These are phyloP conservation scores for Belgica antarctica DNA, from an alignment of 2,888 invertebrate species.

Conservation along the genomic window DNA sequence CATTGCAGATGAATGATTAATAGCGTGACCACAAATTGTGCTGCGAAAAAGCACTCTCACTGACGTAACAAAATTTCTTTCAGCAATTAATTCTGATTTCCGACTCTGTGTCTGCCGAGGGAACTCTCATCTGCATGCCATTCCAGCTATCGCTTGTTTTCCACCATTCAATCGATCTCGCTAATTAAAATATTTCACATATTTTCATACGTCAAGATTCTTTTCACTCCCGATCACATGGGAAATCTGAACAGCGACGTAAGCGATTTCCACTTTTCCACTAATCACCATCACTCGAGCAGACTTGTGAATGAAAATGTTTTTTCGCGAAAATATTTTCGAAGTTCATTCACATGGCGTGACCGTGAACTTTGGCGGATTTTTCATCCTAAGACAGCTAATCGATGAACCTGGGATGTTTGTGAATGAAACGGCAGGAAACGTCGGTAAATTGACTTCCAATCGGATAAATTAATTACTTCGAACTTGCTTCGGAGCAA, in stretches of 20 bases:
- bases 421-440: not conserved
- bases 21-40: not conserved
- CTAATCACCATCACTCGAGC: too few species aligned
- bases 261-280: not conserved
- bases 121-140: not conserved
- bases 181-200: conserved; percentile 40
- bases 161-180: not conserved
- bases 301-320: conserved; percentile 12
- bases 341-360: conserved; percentile 17
- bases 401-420: too few species aligned
- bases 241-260: not conserved
- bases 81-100: not conserved
- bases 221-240: not conserved
- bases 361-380: conserved; percentile 15
- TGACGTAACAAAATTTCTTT: conserved; percentile 18
- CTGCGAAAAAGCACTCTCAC: not conserved
- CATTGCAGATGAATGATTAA: not conserved
- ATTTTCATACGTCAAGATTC: not conserved
- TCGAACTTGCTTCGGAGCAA: not conserved
- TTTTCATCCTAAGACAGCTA: not conserved
- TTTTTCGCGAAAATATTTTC: not conserved
- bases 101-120: too few species aligned
- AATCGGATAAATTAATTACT: not conserved
- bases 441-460: not conserved
- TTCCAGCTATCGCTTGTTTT: conserved; percentile 4